Conservation (phyloP, 2,888 invertebrate species). For the Morpho achilles region DNA sequence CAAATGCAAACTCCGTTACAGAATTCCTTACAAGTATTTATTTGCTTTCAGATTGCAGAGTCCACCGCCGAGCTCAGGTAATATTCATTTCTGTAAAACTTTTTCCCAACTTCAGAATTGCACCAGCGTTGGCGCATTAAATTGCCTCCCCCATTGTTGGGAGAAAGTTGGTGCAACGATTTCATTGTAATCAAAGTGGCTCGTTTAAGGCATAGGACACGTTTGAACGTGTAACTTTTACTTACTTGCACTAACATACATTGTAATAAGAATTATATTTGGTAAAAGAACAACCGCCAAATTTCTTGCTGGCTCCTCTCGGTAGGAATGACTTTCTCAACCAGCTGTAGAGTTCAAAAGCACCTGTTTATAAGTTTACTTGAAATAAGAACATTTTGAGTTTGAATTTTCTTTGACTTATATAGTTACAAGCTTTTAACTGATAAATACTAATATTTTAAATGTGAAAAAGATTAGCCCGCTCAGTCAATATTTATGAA, state of each 20-base stretch:
- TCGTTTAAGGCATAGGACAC: conserved; percentile 4
- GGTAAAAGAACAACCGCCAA: too few relatives aligned
- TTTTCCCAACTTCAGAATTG: conserved; percentile 16
- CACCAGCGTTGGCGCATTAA: conserved; percentile 18
- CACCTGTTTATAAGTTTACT: too few relatives aligned
- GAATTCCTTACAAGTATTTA: conserved; percentile 3
- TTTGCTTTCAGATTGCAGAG: conserved; percentile 18
- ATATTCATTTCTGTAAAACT: conserved; percentile 16
- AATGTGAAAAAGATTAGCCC: too few relatives aligned
- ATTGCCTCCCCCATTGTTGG: conserved; percentile 12
- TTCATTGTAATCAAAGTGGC: conserved; percentile 9
- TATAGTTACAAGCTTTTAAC: too few relatives aligned
- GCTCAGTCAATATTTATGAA: too few relatives aligned
- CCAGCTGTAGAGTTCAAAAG: too few relatives aligned
- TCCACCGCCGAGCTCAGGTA: conserved; percentile 15
- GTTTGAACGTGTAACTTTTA: not conserved
- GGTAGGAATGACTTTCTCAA: too few relatives aligned
- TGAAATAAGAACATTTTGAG: too few relatives aligned
- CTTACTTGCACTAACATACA: not conserved
- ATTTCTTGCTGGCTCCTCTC: too few relatives aligned
- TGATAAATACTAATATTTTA: too few relatives aligned
- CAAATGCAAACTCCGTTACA: not conserved
- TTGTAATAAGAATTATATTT: too few relatives aligned
- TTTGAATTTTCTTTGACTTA: too few relatives aligned
- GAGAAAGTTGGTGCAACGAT: conserved; percentile 10